Evolutionary conservation across 2,797 vertebrate genomes (phyloP).

Genomic region (Poeciliopsis paucimaculata): DNA sequence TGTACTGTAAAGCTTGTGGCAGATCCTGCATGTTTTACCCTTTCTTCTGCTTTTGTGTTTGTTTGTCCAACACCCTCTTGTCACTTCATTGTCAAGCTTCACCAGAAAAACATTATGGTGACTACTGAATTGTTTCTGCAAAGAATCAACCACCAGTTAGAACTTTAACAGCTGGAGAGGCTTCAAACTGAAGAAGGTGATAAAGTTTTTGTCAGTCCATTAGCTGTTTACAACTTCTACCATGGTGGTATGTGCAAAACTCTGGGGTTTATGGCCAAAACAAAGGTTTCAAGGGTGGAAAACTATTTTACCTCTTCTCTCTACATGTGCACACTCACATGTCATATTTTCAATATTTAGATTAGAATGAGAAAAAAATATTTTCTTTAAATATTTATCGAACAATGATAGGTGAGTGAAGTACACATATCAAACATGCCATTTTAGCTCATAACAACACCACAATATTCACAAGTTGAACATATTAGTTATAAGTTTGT

Average conservation of each 20-base stretch:
- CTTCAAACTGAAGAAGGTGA: conserved; percentile 2
- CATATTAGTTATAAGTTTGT: background rate
- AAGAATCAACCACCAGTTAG: background rate
- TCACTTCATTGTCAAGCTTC: background rate
- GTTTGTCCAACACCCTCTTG: background rate
- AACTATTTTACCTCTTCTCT: background rate
- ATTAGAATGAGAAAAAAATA: background rate
- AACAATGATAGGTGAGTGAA: background rate
- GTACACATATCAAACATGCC: background rate
- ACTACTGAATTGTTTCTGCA: conserved; percentile 10
- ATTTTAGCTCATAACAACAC: background rate
- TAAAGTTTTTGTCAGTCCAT: conserved; percentile 3
- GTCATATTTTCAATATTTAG: background rate
- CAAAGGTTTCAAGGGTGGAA: background rate
- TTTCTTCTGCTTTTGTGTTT: conserved; percentile 25
- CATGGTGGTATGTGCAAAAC: background rate
- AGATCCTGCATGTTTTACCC: conserved; percentile 48
- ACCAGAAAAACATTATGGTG: background rate
- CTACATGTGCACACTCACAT: background rate
- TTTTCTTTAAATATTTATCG: background rate
- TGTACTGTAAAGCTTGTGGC: conserved; percentile 23
- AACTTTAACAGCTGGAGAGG: conserved; percentile 5
- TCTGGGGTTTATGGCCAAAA: background rate
- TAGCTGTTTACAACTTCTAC: background rate
- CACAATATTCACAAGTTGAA: background rate